These are phyloP conservation scores for Bos taurus DNA, from an alignment of 2,113 vertebrate species.

Conservation along the genomic window ARS-UCD2.0 NC_037348.1:22705501-22706000, in stretches of 20 bases:
- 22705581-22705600: background rate
- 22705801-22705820: background rate
- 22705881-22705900: background rate
- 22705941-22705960: background rate
- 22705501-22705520: background rate
- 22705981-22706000: background rate
- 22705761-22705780: background rate
- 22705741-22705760: background rate
- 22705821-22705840: background rate
- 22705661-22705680: background rate
- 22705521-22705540: background rate
- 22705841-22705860: background rate
- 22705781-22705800: background rate
- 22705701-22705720: background rate
- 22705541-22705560: background rate
- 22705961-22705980: background rate
- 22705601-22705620: background rate
- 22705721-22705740: background rate
- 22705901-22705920: background rate
- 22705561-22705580: background rate
- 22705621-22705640: background rate
- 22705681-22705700: background rate
- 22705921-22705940: background rate
- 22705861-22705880: background rate
- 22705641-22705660: background rate